Conservation (phyloP, 2,797 vertebrate genomes). For the Simalia tracyae region DNA sequence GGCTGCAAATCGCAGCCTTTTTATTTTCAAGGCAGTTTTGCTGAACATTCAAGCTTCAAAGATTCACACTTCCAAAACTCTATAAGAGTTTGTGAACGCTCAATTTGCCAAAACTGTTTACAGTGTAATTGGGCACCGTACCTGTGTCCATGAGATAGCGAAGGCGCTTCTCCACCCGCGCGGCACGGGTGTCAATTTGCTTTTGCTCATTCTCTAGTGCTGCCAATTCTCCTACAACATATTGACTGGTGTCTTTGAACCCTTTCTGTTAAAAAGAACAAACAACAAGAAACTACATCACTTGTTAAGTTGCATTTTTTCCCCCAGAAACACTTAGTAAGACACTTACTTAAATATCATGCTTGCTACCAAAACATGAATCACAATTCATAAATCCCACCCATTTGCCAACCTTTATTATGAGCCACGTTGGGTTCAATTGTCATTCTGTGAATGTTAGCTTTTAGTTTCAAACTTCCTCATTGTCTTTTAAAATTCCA, state of each 20-base stretch:
- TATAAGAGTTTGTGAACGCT: slow-evolving; percentile 96
- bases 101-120: slow-evolving; percentile 99
- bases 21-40: slow-evolving; percentile 94
- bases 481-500: slow-evolving; percentile 42
- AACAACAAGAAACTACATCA: slow-evolving; percentile 79
- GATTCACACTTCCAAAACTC: slow-evolving; percentile 96
- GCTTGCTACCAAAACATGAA: slow-evolving; percentile 65
- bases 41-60: slow-evolving; percentile 99
- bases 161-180: slow-evolving; percentile 99
- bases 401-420: slow-evolving; percentile 64
- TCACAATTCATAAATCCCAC: slow-evolving; percentile 62
- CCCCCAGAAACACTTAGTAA: slow-evolving; percentile 81
- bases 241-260: slow-evolving; percentile 99
- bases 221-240: slow-evolving; percentile 99
- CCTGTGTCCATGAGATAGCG: slow-evolving; percentile 99
- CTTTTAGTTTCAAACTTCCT: slow-evolving; percentile 51
- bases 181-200: slow-evolving; percentile 99
- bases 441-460: slow-evolving; percentile 31
- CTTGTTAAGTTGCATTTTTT: slow-evolving; percentile 81
- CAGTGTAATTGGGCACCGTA: slow-evolving; percentile 99
- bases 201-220: slow-evolving; percentile 99
- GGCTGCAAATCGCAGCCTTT: slow-evolving; percentile 93
- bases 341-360: slow-evolving; percentile 79
- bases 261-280: slow-evolving; percentile 93
- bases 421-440: slow-evolving; percentile 47